Base-by-base conservation (phyloP, 2,888 invertebrate genomes). In the Chydorus sphaericus region DNA sequence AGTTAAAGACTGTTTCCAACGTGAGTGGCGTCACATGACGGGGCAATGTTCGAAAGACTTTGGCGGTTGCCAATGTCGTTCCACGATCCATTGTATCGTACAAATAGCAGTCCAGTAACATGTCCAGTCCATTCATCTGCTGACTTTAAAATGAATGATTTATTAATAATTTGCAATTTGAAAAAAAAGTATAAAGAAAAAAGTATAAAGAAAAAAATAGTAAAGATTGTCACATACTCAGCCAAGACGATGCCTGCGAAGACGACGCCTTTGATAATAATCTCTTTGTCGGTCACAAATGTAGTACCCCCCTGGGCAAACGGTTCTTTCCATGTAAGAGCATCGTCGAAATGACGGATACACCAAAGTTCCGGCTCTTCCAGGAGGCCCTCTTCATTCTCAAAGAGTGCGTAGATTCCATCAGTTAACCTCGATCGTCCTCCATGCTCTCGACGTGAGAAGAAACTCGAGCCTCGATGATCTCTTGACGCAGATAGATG, bases 21-120 rank as follows among this genome's bases (percentile, higher is more conserved):
- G 85, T 73, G 86, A 70, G 87, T 86, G 1, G 83, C 85, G 70
- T 87, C 85, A 63, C 87, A 77, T 4, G 86, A 74, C 51, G 83
- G 81, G n/a, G n/a, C n/a, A n/a, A n/a, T n/a, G n/a, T n/a, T n/a
- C n/a, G n/a, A n/a, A n/a, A n/a, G n/a, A n/a, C n/a, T n/a, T n/a
- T n/a, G n/a, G n/a, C n/a, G n/a, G n/a, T n/a, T n/a, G n/a, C n/a
- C n/a, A n/a, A n/a, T n/a, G n/a, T n/a, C n/a, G n/a, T n/a, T n/a
- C n/a, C n/a, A n/a, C n/a, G n/a, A 5, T 84, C 85, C 69, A 85
- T 84, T 28, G 80, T 80, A 70, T 87, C 86, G 64, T 85, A 75
- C 57, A 88, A 74, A 71, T 86, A 84, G n/a, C 86, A 85, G 71
- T 88, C 87, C n/a, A n/a, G n/a, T n/a, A n/a, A n/a, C n/a, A n/a